Base-by-base conservation (phyloP, 2,113 vertebrate genomes). In the Pteronura brasiliensis region DNA sequence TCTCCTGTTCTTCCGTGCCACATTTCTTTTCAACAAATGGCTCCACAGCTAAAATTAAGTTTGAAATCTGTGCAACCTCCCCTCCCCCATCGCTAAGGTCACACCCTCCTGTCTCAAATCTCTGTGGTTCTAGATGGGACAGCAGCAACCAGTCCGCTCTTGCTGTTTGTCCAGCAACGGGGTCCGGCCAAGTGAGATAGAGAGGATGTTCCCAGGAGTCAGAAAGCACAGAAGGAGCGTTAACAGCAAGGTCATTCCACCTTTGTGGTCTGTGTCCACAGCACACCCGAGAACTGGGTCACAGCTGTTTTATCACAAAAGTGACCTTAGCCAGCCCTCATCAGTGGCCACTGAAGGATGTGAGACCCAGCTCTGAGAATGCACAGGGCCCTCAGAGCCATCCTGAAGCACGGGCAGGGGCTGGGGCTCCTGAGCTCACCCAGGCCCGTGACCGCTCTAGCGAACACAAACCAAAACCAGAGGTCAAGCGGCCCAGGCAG, bases 361-460 rank as follows among this genome's bases (percentile, higher is more conserved):
- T 21, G 44, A 49, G 39, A 55, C 23, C 4, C 49, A 27, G 47
- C 7, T 23, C 61, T 80, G 29, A 23, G 6, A 59, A 8, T 21
- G 27, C 63, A 8, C 71, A 39, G 49, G 65, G 18, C 59, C 59
- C 1, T 69, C 39, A 47, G 3, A 11, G 14, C 1, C 42, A 79
- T 52, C 42, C 91, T 83, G 44, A 49, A 3, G 0, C 15, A n/a
- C 25, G 3, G 13, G 67, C 29, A 59, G 67, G 25, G 18, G 1
- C 61, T 23, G 25, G 79, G 36, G 18, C 63, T 81, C 5, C 57
- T n/a, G 39, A 0, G 13, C 52, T 52, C 47, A 34, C 44, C 27
- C 57, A 44, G 63, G 20, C 9, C 12, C 0, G 0, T 13, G 29
- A 27, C 29, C 34, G 0, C 49, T 34, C 39, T 9, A 9, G 17